Evolutionary conservation across 2,888 invertebrate genomes (phyloP).

Genomic region (Morpho achilles): DNA sequence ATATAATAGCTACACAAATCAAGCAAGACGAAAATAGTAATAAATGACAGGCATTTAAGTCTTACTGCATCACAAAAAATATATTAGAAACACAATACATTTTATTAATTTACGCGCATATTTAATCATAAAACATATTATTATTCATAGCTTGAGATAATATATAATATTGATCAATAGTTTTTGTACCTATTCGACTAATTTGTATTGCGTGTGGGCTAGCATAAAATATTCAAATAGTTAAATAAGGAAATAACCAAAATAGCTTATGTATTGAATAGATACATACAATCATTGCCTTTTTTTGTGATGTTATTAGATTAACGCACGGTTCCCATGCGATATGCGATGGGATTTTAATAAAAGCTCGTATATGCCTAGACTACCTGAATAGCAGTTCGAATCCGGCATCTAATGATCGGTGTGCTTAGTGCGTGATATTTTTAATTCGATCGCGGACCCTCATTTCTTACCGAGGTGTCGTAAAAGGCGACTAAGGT

Average conservation of each 20-base stretch:
- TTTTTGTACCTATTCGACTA: not conserved
- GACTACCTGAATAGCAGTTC: not conserved
- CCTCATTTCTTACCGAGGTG: too few relatives aligned
- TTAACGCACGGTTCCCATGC: conserved; percentile 6
- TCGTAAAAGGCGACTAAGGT: too few relatives aligned
- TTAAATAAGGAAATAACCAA: conserved; percentile 10
- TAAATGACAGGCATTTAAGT: too few relatives aligned
- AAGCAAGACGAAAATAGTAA: too few relatives aligned
- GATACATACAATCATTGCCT: not conserved
- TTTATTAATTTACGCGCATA: conserved; percentile 1
- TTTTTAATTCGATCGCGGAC: too few relatives aligned
- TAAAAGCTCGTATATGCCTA: not conserved
- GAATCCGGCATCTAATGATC: too few relatives aligned
- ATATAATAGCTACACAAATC: too few relatives aligned
- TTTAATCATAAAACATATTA: conserved; percentile 1
- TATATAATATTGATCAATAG: not conserved
- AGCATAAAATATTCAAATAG: conserved; percentile 9
- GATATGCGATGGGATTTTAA: not conserved
- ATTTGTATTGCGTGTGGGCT: conserved; percentile 8
- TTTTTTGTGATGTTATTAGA: conserved; percentile 7
- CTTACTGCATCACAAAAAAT: too few relatives aligned
- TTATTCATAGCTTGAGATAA: not conserved
- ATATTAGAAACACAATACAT: not conserved
- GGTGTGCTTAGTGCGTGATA: too few relatives aligned
- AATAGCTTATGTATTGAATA: conserved; percentile 4